These are phyloP conservation scores for Cryptocephalus moraei DNA, from an alignment of 2,888 invertebrate species.

Conservation along the genomic window DNA sequence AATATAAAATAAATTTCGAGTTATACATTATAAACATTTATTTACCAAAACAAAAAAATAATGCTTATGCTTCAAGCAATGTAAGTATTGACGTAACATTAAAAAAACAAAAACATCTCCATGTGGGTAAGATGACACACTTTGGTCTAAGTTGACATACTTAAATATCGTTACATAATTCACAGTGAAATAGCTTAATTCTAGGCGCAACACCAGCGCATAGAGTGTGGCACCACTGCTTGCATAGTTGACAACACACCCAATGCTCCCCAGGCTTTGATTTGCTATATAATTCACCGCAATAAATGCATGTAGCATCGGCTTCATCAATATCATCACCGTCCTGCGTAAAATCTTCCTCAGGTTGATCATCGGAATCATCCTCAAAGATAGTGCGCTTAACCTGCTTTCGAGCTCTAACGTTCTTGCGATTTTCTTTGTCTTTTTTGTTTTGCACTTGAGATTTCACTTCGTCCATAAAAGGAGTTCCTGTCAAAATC, in stretches of 20 bases:
- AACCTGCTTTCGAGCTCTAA: background rate
- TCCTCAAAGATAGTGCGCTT: background rate
- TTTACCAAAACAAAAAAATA: background rate
- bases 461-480: background rate
- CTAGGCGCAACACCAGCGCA: no score
- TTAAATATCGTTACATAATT: background rate
- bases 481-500: background rate
- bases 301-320: no score
- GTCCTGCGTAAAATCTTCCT: background rate
- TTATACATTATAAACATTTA: background rate
- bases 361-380: background rate
- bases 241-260: background rate
- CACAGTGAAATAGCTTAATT: background rate
- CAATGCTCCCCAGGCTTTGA: background rate
- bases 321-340: background rate
- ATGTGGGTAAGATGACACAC: background rate
- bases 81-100: background rate
- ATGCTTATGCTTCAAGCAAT: background rate
- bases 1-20: background rate
- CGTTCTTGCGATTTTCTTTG: no score
- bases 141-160: background rate
- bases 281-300: background rate
- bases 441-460: background rate
- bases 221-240: background rate
- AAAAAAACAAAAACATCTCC: background rate